Conservation (phyloP, 2,888 invertebrate genomes). For the Spodoptera exigua region DNA sequence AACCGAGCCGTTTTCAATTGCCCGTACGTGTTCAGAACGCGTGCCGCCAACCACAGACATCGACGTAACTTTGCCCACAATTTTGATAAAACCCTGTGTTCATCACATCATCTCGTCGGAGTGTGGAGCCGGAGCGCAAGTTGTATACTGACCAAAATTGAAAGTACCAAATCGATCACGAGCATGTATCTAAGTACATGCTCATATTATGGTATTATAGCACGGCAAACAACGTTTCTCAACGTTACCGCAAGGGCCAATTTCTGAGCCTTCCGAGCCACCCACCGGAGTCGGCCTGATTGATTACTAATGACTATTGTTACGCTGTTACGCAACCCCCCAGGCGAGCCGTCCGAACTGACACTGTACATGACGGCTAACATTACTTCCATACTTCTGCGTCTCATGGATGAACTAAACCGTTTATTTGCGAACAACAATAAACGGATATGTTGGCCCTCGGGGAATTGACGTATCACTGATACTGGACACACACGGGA, state of each 20-base stretch:
- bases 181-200: conserved; percentile 54
- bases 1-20: conserved; percentile 85
- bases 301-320: conserved; percentile 87
- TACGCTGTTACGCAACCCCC: conserved; percentile 79
- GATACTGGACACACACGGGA: conserved; percentile 74
- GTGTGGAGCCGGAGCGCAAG: conserved; percentile 65
- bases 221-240: conserved; percentile 57
- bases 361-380: conserved; percentile 76
- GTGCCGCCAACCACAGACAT: conserved; percentile 81
- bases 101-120: conserved; percentile 65
- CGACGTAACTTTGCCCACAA: conserved; percentile 73
- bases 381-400: conserved; percentile 75
- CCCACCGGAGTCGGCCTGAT: conserved; percentile 78
- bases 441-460: conserved; percentile 76
- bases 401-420: conserved; percentile 64
- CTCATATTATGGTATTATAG: conserved; percentile 46
- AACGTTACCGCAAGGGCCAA: conserved; percentile 77
- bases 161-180: conserved; percentile 65
- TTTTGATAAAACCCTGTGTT: conserved; percentile 81
- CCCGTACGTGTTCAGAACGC: conserved; percentile 80
- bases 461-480: conserved; percentile 74
- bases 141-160: conserved; percentile 65
- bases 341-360: conserved; percentile 69
- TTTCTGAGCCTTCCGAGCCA: conserved; percentile 73
- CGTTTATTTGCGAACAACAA: conserved; percentile 78